Evolutionary conservation across 30 jellyfish, hydroid and myxozoan species (phyloP), one percentile per base, ranked within the genome.

Genomic region (Morbakka virulenta): DNA sequence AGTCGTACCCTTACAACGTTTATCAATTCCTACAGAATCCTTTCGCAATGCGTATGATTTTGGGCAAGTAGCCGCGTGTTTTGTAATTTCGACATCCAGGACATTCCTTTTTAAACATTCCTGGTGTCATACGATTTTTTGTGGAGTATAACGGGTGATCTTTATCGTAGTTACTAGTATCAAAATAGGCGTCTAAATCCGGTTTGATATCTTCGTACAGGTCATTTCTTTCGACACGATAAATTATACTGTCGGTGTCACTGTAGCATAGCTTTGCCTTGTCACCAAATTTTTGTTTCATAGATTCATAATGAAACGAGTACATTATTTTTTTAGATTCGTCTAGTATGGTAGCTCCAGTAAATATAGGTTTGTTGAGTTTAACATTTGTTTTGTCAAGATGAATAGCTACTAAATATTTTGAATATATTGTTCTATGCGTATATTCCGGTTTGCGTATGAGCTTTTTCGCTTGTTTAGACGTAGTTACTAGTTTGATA

Each of bases 181-280:
- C n/a, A n/a, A n/a, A n/a, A n/a, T n/a, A n/a, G n/a, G n/a, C n/a
- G n/a, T n/a, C n/a, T n/a, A n/a, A n/a, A n/a, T n/a, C n/a, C n/a
- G n/a, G n/a, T n/a, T n/a, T n/a, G n/a, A n/a, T n/a, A n/a, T n/a
- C n/a, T n/a, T n/a, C n/a, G n/a, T n/a, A n/a, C n/a, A n/a, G n/a
- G n/a, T n/a, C n/a, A n/a, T n/a, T n/a, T n/a, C n/a, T n/a, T n/a
- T n/a, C n/a, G n/a, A n/a, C n/a, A n/a, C n/a, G n/a, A n/a, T n/a
- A n/a, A n/a, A n/a, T n/a, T n/a, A n/a, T n/a, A n/a, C n/a, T n/a
- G 63, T 87, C 96, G 0, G 96, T 87, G 41, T 80, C 96, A 21
- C 82, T 87, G 53, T 51, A 79, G 22, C 70, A 53, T 2, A 87
- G 67, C 29, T 71, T 77, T 12, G 82, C 73, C 35, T 67, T 66